Conservation (phyloP, 2,797 vertebrate species). For the Knipowitschia caucasica region DNA sequence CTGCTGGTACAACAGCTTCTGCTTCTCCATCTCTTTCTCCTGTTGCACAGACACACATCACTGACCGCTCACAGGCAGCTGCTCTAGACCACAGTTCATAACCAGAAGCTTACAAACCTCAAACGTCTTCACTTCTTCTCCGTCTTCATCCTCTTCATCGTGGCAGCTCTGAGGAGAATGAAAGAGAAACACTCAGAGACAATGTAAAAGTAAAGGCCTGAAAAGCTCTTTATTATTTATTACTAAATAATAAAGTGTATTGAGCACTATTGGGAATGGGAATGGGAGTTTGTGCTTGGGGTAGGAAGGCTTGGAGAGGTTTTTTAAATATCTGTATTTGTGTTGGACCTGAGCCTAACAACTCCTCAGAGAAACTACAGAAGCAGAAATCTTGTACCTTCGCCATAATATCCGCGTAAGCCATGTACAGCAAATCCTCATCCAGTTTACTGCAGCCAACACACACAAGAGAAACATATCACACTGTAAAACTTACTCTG, state of each 20-base stretch:
- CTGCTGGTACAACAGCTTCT: constrained; percentile 94
- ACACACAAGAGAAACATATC: neutral
- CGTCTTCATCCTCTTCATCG: constrained; percentile 91
- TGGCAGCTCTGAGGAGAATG: constrained; percentile 84
- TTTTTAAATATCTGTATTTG: neutral
- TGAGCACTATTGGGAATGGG: no score
- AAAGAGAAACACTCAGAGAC: neutral
- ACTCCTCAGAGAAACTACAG: neutral
- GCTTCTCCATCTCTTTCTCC: constrained; percentile 99
- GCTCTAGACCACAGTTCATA: neutral
- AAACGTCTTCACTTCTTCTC: constrained; percentile 95
- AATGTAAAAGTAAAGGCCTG: no score
- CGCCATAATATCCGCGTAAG: constrained; percentile 96
- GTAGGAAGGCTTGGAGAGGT: no score
- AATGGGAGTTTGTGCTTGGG: no score
- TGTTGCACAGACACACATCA: constrained; percentile 48
- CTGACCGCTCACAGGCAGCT: neutral
- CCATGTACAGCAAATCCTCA: constrained; percentile 94
- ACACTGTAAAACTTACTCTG: neutral
- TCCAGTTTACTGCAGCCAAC: constrained; percentile 85
- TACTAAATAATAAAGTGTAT: no score
- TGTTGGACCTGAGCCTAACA: neutral
- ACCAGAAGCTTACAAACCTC: constrained; percentile 78
- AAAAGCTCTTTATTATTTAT: no score
- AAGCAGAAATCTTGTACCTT: constrained; percentile 74